Evolutionary conservation across 2,113 vertebrate genomes (phyloP).

Genomic region (Halcyon senegalensis): DNA sequence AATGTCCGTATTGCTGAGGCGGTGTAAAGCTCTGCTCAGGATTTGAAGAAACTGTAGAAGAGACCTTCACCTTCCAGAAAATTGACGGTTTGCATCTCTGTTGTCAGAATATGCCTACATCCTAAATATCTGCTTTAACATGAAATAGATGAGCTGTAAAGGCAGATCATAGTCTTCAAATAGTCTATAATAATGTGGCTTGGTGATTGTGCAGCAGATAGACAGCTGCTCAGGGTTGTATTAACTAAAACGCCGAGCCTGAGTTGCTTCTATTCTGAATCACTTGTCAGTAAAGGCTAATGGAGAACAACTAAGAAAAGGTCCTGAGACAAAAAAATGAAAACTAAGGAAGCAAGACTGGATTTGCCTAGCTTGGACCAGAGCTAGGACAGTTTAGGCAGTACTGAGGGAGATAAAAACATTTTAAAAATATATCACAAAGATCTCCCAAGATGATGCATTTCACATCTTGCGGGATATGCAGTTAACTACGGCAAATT

Average conservation of each 20-base stretch:
- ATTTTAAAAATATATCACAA: fast-evolving
- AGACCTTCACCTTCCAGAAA: not conserved
- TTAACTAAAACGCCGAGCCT: not conserved
- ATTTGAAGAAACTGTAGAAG: not conserved
- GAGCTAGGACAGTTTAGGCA: not conserved
- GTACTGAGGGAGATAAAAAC: not conserved
- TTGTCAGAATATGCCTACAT: not conserved
- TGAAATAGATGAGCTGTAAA: not conserved
- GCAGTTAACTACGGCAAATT: not conserved
- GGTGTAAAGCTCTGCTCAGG: not conserved
- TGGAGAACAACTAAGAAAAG: not conserved
- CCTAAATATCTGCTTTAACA: not conserved
- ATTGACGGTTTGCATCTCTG: not conserved
- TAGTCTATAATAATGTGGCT: not conserved
- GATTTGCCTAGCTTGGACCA: not conserved
- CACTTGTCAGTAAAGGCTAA: not conserved
- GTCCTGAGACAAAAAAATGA: not conserved
- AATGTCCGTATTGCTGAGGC: not conserved
- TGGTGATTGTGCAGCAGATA: not conserved
- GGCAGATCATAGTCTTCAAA: not conserved
- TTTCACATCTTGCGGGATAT: not conserved
- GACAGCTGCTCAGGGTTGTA: not conserved
- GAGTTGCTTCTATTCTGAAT: not conserved
- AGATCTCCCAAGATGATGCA: not conserved
- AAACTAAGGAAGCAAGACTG: not conserved